phyloP scores from a whole-genome alignment of 2,888 invertebrate species.

The Tyria jacobaeae region DNA sequence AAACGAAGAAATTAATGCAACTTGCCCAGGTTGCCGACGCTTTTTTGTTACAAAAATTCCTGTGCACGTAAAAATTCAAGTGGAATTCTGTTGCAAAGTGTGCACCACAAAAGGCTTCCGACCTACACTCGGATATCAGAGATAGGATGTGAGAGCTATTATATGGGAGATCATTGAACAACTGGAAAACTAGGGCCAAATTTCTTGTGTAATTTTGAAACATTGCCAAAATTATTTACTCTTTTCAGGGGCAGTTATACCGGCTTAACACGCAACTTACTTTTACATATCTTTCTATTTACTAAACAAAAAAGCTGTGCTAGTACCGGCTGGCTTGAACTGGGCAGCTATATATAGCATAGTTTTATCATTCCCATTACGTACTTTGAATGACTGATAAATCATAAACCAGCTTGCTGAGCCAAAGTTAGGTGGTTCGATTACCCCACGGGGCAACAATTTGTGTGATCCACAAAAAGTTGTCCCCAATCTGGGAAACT shows the following conservation, averaged over 20 bases:
- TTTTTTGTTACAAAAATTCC: slow-evolving; percentile 5
- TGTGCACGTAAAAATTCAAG: neutral
- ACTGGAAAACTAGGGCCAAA: neutral
- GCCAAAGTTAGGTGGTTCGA: too few species aligned
- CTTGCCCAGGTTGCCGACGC: neutral
- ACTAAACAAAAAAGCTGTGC: too few species aligned
- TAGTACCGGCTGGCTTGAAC: too few species aligned
- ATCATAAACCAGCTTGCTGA: too few species aligned
- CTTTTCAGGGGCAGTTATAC: neutral
- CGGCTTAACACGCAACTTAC: too few species aligned
- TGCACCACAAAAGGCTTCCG: slow-evolving; percentile 15
- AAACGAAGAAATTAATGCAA: neutral
- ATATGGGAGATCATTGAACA: neutral
- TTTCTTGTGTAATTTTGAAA: slow-evolving; percentile 1
- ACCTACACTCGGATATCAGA: neutral
- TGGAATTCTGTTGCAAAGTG: slow-evolving; percentile 1
- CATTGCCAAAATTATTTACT: neutral
- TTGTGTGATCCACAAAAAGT: too few species aligned
- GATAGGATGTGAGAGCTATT: slow-evolving; percentile 6
- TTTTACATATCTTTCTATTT: neutral
- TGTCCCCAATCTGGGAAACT: too few species aligned
- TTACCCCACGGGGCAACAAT: too few species aligned
- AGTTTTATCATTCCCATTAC: too few species aligned
- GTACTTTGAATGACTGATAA: too few species aligned
- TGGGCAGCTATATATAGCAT: too few species aligned